Evolutionary conservation across 2,888 invertebrate genomes (phyloP).

Genomic region (Hirtodrosophila alboralis): DNA sequence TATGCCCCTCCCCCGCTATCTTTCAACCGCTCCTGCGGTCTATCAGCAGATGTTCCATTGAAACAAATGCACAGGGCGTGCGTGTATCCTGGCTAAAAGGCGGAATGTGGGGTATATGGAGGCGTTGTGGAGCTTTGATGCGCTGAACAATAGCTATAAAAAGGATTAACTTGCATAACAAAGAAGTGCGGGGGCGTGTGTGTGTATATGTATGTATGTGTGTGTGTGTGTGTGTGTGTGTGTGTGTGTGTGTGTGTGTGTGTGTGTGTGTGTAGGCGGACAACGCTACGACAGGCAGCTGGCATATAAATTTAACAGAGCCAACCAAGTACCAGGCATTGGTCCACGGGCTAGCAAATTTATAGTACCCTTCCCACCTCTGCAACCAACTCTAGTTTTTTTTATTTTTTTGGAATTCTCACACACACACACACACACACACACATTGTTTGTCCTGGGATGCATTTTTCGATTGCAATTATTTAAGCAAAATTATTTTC

Average conservation of each 20-base stretch:
- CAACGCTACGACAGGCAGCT: slow-evolving; percentile 47
- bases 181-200: slow-evolving; percentile 46
- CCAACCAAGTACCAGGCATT: slow-evolving; percentile 62
- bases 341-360: slow-evolving; percentile 66
- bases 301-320: slow-evolving; percentile 68
- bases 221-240: slow-evolving; percentile 2
- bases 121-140: slow-evolving; percentile 62
- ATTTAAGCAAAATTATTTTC: slow-evolving; percentile 51
- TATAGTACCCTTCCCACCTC: slow-evolving; percentile 41
- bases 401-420: slow-evolving; percentile 4
- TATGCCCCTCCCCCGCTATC: background rate
- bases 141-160: slow-evolving; percentile 77
- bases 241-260: slow-evolving; percentile 1
- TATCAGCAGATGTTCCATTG: slow-evolving; percentile 40
- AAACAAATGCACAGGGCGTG: slow-evolving; percentile 68
- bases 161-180: slow-evolving; percentile 79
- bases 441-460: slow-evolving; percentile 39
- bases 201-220: slow-evolving; percentile 1
- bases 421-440: no score
- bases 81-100: slow-evolving; percentile 32
- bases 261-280: slow-evolving; percentile 34
- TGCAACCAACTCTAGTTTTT: slow-evolving; percentile 18
- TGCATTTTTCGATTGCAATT: slow-evolving; percentile 43
- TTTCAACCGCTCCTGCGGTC: background rate
- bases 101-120: background rate